A percentile compares a stretch with the other conserved stretches of the same genome.
Evolutionary conservation across 2,888 invertebrate species (phyloP).

Genomic region (Timema cristinae): DNA sequence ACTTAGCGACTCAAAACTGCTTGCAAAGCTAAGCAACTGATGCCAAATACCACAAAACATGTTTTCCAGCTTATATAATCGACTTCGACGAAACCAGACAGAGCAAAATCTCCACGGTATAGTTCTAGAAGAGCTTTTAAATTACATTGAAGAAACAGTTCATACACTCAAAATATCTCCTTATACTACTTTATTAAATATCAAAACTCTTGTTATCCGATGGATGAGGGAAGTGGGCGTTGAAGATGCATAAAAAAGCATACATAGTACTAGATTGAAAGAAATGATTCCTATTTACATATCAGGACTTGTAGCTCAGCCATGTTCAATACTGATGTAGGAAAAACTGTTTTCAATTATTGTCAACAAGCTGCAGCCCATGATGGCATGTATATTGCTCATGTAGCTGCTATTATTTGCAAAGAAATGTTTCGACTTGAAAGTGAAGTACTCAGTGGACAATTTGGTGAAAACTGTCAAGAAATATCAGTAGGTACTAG

Average conservation of each 20-base stretch:
- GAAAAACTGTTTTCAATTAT: constrained; percentile 1
- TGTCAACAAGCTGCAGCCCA: background rate
- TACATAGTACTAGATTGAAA: background rate
- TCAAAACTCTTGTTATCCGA: constrained; percentile 1
- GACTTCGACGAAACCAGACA: constrained; percentile 5
- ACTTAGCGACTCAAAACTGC: constrained; percentile 4
- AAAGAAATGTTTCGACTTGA: background rate
- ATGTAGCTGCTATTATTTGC: background rate
- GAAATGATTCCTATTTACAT: background rate
- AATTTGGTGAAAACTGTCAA: background rate
- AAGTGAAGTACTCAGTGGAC: background rate
- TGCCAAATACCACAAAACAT: background rate
- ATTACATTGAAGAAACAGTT: constrained; percentile 1
- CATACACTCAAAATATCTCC: background rate
- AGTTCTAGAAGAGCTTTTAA: background rate
- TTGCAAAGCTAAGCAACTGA: constrained; percentile 9
- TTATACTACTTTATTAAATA: background rate
- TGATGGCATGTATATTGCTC: background rate
- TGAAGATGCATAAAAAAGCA: background rate
- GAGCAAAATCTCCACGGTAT: background rate
- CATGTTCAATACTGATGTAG: background rate
- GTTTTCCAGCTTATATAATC: background rate
- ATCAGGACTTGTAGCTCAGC: background rate
- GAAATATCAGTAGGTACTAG: constrained; percentile 2
- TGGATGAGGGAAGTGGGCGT: background rate